Conservation (phyloP, 2,888 invertebrate species). For the Watsonalla binaria region DNA sequence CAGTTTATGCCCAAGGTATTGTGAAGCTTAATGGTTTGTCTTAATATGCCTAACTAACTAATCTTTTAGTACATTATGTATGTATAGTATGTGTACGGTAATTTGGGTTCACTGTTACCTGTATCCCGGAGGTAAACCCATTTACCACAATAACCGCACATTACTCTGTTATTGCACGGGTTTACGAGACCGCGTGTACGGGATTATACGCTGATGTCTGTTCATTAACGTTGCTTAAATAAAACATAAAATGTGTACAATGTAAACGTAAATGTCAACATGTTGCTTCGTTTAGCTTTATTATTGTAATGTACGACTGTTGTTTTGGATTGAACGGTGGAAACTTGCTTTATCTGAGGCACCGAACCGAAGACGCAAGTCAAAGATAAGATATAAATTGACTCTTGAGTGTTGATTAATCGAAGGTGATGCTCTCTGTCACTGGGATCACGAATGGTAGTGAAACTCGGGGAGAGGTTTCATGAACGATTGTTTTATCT, state of each 20-base stretch:
- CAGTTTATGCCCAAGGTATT: too few relatives aligned
- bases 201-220: background rate
- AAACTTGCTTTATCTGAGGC: background rate
- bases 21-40: too few relatives aligned
- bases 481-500: background rate
- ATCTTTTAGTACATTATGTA: too few relatives aligned
- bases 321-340: slow-evolving; percentile 2
- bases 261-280: background rate
- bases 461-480: background rate
- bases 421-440: slow-evolving; percentile 59
- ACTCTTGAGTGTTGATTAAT: slow-evolving; percentile 49
- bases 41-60: too few relatives aligned
- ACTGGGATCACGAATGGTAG: slow-evolving; percentile 5
- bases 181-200: too few relatives aligned
- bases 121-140: too few relatives aligned
- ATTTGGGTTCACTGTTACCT: too few relatives aligned
- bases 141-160: too few relatives aligned
- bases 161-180: background rate
- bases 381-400: slow-evolving; percentile 61
- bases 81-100: too few relatives aligned
- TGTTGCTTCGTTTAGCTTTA: background rate
- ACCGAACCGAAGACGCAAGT: slow-evolving; percentile 31
- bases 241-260: background rate
- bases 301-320: background rate
- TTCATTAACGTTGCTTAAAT: background rate